A percentile compares a stretch with the other conserved stretches of the same genome.
Conservation (phyloP, 2,797 vertebrate species). For the Onychomys torridus region DNA sequence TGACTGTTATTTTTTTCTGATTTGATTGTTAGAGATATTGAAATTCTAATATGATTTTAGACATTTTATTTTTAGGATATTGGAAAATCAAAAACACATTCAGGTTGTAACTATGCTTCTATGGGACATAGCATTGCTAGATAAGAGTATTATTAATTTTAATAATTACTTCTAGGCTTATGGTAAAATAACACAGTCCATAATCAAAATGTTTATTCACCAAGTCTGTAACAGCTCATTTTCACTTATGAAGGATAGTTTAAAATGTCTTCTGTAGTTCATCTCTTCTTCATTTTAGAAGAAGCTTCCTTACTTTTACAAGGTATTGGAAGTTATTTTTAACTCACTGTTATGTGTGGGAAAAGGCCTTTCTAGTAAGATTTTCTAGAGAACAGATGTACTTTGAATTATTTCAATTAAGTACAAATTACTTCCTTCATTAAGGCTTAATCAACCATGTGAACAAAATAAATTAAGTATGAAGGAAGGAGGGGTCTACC, state of each 20-base stretch:
- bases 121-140: background rate
- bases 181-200: background rate
- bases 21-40: conserved; percentile 1
- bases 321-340: conserved; percentile 7
- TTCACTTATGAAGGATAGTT: background rate
- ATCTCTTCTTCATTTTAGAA: background rate
- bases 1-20: conserved; percentile 11
- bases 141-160: conserved; percentile 30
- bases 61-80: conserved; percentile 57
- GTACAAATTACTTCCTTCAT: conserved; percentile 40
- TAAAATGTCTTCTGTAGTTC: background rate
- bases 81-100: background rate
- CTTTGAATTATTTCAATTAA: conserved; percentile 58
- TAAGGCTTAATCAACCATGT: conserved; percentile 56
- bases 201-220: conserved; percentile 26
- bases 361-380: background rate
- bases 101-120: background rate
- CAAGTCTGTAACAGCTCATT: background rate
- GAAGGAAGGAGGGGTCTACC: background rate
- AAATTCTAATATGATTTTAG: conserved; percentile 28
- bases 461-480: conserved; percentile 56
- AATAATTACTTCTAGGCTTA: background rate
- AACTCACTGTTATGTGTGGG: background rate
- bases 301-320: background rate
- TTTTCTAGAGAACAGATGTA: conserved; percentile 48